Evolutionary conservation across 2,888 invertebrate species (phyloP).

Genomic region (Gonocerus acuteangulatus): DNA sequence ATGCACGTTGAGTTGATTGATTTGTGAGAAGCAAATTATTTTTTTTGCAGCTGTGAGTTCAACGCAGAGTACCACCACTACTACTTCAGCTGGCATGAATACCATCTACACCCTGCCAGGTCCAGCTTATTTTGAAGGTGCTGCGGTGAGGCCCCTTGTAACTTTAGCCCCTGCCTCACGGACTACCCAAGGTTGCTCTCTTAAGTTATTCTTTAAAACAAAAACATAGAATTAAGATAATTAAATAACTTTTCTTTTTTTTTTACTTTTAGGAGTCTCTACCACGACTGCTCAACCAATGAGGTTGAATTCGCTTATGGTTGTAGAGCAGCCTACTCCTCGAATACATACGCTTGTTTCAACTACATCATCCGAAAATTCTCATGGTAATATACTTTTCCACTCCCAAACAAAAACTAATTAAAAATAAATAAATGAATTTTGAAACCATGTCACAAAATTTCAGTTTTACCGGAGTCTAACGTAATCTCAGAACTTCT

Average conservation of each 20-base stretch:
- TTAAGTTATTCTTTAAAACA: too few species aligned
- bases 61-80: neutral
- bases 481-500: too few species aligned
- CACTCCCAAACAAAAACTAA: too few species aligned
- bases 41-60: conserved; percentile 1
- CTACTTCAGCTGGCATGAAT: conserved; percentile 2
- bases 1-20: too few species aligned
- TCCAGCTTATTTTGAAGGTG: conserved; percentile 5
- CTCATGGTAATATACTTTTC: conserved; percentile 4
- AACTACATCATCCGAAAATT: conserved; percentile 4
- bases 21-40: too few species aligned
- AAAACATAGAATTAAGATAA: too few species aligned
- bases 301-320: conserved; percentile 46
- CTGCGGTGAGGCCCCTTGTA: conserved; percentile 1
- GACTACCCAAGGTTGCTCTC: conserved; percentile 5
- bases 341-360: conserved; percentile 13
- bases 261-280: conserved; percentile 22
- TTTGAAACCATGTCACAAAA: too few species aligned
- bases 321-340: conserved; percentile 42
- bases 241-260: too few species aligned
- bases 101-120: conserved; percentile 12
- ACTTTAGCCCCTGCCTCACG: conserved; percentile 8
- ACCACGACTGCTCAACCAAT: conserved; percentile 38
- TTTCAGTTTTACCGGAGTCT: too few species aligned
- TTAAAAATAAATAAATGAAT: too few species aligned